Base-by-base conservation (phyloP, 2,888 invertebrate species). In the Agrochola macilenta region DNA sequence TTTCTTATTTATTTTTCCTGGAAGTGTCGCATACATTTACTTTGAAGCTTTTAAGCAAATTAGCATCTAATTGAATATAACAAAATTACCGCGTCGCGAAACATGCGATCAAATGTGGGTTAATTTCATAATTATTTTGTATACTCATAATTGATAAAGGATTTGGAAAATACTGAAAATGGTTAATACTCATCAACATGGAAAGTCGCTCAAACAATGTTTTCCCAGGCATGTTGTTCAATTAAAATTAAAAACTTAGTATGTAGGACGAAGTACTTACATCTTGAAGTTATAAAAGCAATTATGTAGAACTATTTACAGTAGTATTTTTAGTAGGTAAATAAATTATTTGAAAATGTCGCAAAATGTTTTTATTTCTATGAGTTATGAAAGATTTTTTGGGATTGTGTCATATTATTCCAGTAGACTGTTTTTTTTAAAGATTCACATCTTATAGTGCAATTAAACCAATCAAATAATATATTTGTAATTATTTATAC, bases 1-100 rank as follows among this genome's bases (percentile, higher is more conserved):
- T 69, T 61, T 76, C 63, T 86, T 72, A 78, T 81, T 82, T 79
- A 79, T 78, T 76, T 74, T 80, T 81, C 71, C 66, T 80, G 60
- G 73, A 80, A 72, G 82, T 81, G 78, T 82, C 72, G 76, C 81
- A 84, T 84, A 83, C 77, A 85, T 88, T 86, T 82, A 88, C 86
- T 85, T 87, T 79, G 76, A 84, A 60, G 90, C 90, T 90, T 90
- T 90, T 87, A 90, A 87, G 83, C 81, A 89, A 89, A 90, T 90
- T 89, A 90, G 85, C 78, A 76, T 88, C 64, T 87, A 87, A 89
- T 89, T 88, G 86, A 88, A 85, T 82, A 88, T 83, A 84, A 79
- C 81, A 70, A 81, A 83, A 88, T 85, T 86, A 80, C 84, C 80
- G 52, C 66, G 72, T 65, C 79, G 79, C 78, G 78, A 76, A 88